Evolutionary conservation across 2,113 vertebrate species (phyloP), one percentile per base, ranked within the genome.

Genomic region (Ctenodactylus gundi): DNA sequence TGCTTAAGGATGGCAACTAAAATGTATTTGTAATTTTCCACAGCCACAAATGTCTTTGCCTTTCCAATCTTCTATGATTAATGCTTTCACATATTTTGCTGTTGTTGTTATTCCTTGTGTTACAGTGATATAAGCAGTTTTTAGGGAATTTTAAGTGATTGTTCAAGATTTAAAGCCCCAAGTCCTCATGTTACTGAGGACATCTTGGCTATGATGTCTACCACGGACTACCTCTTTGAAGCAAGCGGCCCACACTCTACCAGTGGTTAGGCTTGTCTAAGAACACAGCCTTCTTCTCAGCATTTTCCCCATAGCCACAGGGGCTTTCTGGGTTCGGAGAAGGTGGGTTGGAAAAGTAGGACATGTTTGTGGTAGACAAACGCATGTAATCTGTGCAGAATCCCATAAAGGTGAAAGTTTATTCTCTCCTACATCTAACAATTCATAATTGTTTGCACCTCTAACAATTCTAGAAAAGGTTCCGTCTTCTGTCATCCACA

Each of bases 61-160:
- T 81, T 96, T 96, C 97, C 94, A 96, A 76, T 88, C 81, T 93
- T 88, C 95, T 80, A 25, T 97, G 97, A 97, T 94, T 96, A 76
- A 98, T 95, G 95, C 95, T 96, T 64, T 55, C 92, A 70, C 83
- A 90, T 96, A 92, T 85, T 81, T 98, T 97, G 96, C 87, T 90
- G 57, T 82, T 82, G 49, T 58, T 78, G 51, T 85, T 95, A 36
- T 5, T 77, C 44, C 8, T 85, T 90, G 85, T 82, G 89, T 92
- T 91, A 86, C 34, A 62, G 55, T 73, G 76, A 93, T 86, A 82
- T 44, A 78, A 94, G 76, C 89, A 78, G 55, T 94, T 95, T 81
- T 57, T 68, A 95, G 87, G 41, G 60, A 76, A 81, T 91, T 87
- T 85, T 77, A 85, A 85, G 41, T 58, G 68, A 94, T 85, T 34